These are phyloP conservation scores for Tenualosa ilisha DNA, from an alignment of 2,797 vertebrate genomes.

Conservation along the genomic window DNA sequence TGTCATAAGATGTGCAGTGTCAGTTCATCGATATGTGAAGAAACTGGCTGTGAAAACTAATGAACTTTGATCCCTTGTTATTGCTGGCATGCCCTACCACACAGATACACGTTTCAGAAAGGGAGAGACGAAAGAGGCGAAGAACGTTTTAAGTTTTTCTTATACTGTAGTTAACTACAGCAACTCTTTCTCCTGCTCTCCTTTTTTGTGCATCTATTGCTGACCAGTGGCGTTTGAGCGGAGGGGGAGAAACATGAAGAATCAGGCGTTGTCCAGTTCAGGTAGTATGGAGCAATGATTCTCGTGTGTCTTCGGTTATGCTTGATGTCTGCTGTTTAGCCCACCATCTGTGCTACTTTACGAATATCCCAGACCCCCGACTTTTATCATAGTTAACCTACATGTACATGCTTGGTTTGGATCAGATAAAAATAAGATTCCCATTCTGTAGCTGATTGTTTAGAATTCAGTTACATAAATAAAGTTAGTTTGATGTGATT, in stretches of 20 bases:
- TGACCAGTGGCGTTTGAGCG: slow-evolving; percentile 37
- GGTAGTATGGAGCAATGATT: neutral
- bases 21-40: neutral
- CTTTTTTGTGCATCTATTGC: slow-evolving; percentile 19
- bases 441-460: neutral
- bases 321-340: neutral
- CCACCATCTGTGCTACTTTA: neutral
- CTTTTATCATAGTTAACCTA: neutral
- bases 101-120: slow-evolving; percentile 59
- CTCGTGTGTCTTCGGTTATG: neutral
- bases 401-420: neutral
- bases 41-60: neutral
- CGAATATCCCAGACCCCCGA: neutral
- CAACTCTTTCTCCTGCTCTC: slow-evolving; percentile 31
- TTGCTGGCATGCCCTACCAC: slow-evolving; percentile 51
- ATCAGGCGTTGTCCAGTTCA: neutral
- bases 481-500: neutral
- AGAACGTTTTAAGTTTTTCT: slow-evolving; percentile 55
- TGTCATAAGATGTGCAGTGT: neutral
- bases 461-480: neutral
- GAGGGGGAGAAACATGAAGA: slow-evolving; percentile 39
- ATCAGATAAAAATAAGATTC: neutral
- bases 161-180: slow-evolving; percentile 36
- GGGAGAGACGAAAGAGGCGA: slow-evolving; percentile 26
- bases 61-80: slow-evolving; percentile 42